A percentile compares a stretch with the other conserved stretches of the same genome.
phyloP scores from a whole-genome alignment of 1,140 invertebrate species.

The Penaeus vannamei region DNA sequence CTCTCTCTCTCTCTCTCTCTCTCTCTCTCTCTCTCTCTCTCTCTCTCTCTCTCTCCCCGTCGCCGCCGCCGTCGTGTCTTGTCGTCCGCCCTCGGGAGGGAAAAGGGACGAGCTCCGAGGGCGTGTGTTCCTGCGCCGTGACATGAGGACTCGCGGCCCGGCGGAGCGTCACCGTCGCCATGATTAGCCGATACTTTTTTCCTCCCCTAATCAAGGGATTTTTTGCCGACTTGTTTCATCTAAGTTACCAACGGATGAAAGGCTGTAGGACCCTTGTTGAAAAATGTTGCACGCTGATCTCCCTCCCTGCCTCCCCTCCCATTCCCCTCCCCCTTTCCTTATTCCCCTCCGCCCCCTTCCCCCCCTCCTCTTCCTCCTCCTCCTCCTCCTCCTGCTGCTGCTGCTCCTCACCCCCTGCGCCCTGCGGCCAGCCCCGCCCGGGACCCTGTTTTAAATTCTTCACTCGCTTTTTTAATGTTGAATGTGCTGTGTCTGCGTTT shows the following conservation, averaged over 20 bases:
- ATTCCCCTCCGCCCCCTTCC: background rate
- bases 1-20: constrained; percentile 3
- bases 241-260: constrained; percentile 31
- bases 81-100: no score
- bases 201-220: constrained; percentile 14
- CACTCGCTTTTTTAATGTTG: constrained; percentile 5
- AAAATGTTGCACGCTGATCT: constrained; percentile 32
- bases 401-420: background rate
- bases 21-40: constrained; percentile 20
- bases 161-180: background rate
- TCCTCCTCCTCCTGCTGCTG: background rate
- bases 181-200: constrained; percentile 28
- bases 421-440: background rate
- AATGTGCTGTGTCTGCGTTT: constrained; percentile 39
- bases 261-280: constrained; percentile 9
- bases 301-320: constrained; percentile 22
- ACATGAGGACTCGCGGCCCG: background rate
- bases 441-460: background rate
- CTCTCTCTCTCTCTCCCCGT: background rate
- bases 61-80: background rate
- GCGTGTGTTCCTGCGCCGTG: no score
- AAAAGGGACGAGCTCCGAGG: no score
- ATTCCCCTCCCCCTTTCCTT: constrained; percentile 1
- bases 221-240: constrained; percentile 25
- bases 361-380: background rate